A percentile compares a stretch with the other conserved stretches of the same genome.
Conservation (phyloP, 1,140 invertebrate species). For the Archivesica marissinica region DNA sequence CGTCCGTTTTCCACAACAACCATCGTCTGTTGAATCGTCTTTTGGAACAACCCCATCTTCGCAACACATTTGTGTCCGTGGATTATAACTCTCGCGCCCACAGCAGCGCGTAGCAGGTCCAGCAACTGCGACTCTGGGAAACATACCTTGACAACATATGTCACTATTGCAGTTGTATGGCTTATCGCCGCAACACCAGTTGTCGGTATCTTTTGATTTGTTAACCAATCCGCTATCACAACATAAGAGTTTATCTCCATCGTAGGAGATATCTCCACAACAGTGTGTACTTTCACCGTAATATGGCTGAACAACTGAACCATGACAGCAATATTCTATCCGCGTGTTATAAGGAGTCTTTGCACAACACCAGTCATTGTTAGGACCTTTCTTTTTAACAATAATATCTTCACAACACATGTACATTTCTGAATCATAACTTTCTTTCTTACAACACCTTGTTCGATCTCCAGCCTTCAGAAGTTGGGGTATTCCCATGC, state of each 20-base stretch:
- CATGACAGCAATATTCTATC: constrained; percentile 22
- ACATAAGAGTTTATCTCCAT: constrained; percentile 17
- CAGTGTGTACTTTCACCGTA: constrained; percentile 39
- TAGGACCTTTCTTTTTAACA: background rate
- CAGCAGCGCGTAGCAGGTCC: constrained; percentile 15
- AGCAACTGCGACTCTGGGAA: background rate
- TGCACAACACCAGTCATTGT: constrained; percentile 31
- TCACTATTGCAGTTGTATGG: background rate
- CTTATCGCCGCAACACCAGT: constrained; percentile 34
- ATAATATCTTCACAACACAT: constrained; percentile 30
- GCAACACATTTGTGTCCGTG: constrained; percentile 13
- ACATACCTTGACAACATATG: constrained; percentile 21
- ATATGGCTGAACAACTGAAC: constrained; percentile 25
- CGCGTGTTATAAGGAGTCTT: constrained; percentile 17
- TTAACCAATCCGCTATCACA: constrained; percentile 13
- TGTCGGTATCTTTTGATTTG: constrained; percentile 8
- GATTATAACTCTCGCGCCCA: constrained; percentile 8
- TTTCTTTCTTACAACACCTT: constrained; percentile 16
- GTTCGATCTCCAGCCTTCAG: constrained; percentile 1
- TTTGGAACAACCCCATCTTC: background rate
- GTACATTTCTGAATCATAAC: constrained; percentile 11
- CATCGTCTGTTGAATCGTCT: background rate
- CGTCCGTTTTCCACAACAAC: background rate
- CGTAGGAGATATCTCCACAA: constrained; percentile 20
- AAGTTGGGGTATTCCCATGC: constrained; percentile 26